Evolutionary conservation across 2,797 vertebrate genomes (phyloP).

Genomic region (Vipera ursinii): DNA sequence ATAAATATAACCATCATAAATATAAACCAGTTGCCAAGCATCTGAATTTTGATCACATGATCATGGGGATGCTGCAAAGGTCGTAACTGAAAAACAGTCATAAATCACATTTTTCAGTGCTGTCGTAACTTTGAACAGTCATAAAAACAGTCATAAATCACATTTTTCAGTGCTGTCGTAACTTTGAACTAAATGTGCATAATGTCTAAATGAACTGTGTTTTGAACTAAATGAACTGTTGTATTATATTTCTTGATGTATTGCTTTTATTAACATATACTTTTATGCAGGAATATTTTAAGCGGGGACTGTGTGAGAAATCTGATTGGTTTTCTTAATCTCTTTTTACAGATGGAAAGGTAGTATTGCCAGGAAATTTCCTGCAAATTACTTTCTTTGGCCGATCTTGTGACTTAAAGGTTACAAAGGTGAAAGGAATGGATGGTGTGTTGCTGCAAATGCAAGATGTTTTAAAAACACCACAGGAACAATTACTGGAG

Average conservation of each 20-base stretch:
- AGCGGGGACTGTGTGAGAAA: neutral
- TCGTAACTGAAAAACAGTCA: no score
- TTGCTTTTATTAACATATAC: neutral
- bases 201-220: no score
- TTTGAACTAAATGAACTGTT: no score
- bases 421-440: conserved; percentile 80
- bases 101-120: no score
- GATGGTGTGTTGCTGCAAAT: conserved; percentile 73
- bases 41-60: no score
- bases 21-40: no score
- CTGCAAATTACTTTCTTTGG: conserved; percentile 85
- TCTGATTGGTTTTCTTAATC: neutral
- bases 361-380: conserved; percentile 84
- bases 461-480: neutral
- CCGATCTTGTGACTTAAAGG: conserved; percentile 73
- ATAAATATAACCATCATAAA: no score
- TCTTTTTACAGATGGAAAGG: conserved; percentile 76
- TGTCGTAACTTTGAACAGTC: no score
- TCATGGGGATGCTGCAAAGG: no score
- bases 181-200: no score
- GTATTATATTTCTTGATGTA: neutral
- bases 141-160: no score
- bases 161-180: no score
- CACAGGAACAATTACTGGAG: conserved; percentile 31
- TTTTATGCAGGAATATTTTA: neutral